Conservation (phyloP, 2,113 vertebrate species). For the Diadophis punctatus region DNA sequence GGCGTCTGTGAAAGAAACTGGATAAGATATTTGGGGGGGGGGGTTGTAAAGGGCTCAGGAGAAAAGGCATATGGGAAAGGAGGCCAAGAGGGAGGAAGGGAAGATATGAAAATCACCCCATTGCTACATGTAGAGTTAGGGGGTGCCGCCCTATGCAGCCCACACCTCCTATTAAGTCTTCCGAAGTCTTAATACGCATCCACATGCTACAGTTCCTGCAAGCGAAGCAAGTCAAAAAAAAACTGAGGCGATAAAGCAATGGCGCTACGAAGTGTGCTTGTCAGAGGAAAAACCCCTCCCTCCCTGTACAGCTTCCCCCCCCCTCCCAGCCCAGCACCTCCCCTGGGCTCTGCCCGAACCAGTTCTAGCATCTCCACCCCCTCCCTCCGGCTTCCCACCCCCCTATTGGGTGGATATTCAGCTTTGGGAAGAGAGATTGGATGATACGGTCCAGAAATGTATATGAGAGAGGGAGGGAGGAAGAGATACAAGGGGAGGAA, state of each 20-base stretch:
- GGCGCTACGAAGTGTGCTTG: not conserved
- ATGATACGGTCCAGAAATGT: slow-evolving; percentile 49
- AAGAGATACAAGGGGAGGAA: not conserved
- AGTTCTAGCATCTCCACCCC: not conserved
- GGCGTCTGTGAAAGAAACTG: not conserved
- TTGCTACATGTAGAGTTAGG: not conserved
- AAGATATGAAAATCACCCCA: slow-evolving; percentile 8
- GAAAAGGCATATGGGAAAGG: not conserved
- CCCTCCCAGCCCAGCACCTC: not conserved
- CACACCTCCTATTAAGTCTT: not conserved
- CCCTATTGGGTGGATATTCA: rapidly evolving
- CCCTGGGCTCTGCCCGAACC: not conserved
- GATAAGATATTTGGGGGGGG: not conserved
- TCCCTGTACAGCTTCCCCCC: not conserved
- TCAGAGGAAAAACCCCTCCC: not conserved
- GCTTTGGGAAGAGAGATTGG: slow-evolving; percentile 27
- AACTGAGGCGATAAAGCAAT: rapidly evolving
- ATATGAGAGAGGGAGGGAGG: slow-evolving; percentile 38
- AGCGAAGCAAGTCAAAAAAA: not conserved
- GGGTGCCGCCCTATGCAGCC: slow-evolving; percentile 38
- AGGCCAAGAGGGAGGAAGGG: not conserved
- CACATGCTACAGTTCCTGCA: slow-evolving; percentile 16
- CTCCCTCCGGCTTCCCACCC: not conserved
- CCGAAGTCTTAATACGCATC: slow-evolving; percentile 28
- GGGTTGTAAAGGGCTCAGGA: too few relatives aligned